Evolutionary conservation across 2,888 invertebrate species (phyloP).

Genomic region (Coecobrya sp.): DNA sequence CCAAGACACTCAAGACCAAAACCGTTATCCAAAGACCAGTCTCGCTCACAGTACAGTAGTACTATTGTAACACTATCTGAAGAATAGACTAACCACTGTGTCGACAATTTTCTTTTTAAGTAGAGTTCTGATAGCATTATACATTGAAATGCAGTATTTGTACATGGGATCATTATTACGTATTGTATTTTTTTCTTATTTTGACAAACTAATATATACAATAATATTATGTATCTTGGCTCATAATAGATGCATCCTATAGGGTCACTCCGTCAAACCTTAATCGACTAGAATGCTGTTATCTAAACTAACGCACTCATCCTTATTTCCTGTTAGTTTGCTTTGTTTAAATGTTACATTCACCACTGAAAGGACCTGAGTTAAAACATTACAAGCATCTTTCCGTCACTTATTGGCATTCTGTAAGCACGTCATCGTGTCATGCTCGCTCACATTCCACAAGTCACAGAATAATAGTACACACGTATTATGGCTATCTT

Average conservation of each 20-base stretch:
- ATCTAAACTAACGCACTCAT: constrained; percentile 9
- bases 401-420: constrained; percentile 10
- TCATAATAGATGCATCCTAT: neutral
- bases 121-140: neutral
- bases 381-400: too few species aligned
- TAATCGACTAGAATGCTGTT: constrained; percentile 45
- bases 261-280: too few species aligned
- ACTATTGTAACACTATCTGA: neutral
- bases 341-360: constrained; percentile 47
- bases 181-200: neutral
- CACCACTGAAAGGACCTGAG: neutral
- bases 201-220: neutral
- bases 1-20: constrained; percentile 78
- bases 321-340: neutral
- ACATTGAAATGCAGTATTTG: neutral
- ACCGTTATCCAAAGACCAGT: constrained; percentile 76
- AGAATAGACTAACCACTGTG: neutral
- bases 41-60: constrained; percentile 17
- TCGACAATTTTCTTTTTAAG: constrained; percentile 1
- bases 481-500: neutral
- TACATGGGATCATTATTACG: constrained; percentile 18
- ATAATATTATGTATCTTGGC: neutral
- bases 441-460: constrained; percentile 9
- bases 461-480: constrained; percentile 19
- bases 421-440: neutral